phyloP scores from a whole-genome alignment of 1,140 invertebrate genomes.

The Homarus americanus region DNA sequence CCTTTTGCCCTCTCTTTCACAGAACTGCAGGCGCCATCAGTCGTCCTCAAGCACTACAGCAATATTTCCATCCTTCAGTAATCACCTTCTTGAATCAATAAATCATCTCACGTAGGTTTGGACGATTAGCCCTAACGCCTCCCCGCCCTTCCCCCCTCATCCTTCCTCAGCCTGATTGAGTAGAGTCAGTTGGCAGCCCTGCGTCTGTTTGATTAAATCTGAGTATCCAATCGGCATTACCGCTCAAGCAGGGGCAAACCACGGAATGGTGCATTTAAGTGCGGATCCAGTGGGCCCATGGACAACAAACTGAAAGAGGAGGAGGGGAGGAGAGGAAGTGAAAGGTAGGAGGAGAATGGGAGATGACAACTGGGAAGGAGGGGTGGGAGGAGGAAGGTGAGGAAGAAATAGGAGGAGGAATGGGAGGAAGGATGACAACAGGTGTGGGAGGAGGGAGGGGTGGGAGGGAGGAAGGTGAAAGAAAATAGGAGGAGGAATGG shows the following conservation, averaged over 20 bases:
- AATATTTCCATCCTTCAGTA: too few species aligned
- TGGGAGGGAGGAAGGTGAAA: background rate
- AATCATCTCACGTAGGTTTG: too few species aligned
- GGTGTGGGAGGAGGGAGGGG: too few species aligned
- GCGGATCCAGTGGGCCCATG: slow-evolving; percentile 19
- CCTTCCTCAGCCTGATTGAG: background rate
- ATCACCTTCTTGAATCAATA: too few species aligned
- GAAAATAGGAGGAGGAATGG: too few species aligned
- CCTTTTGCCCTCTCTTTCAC: too few species aligned
- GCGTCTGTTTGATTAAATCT: slow-evolving; percentile 5
- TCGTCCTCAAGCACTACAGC: too few species aligned
- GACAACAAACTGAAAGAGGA: background rate
- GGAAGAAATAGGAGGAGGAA: background rate
- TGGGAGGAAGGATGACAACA: background rate
- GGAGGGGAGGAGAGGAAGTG: background rate
- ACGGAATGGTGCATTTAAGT: slow-evolving; percentile 45
- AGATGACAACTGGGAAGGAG: background rate
- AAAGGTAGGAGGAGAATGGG: background rate
- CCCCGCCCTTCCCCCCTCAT: background rate
- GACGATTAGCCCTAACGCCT: background rate
- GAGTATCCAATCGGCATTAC: slow-evolving; percentile 56
- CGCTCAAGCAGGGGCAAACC: slow-evolving; percentile 8
- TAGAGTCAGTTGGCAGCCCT: background rate
- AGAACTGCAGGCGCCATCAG: too few species aligned
- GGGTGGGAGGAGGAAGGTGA: background rate